These are phyloP conservation scores for Leuciscus waleckii DNA, from an alignment of 2,797 vertebrate species.

Conservation along the genomic window DNA sequence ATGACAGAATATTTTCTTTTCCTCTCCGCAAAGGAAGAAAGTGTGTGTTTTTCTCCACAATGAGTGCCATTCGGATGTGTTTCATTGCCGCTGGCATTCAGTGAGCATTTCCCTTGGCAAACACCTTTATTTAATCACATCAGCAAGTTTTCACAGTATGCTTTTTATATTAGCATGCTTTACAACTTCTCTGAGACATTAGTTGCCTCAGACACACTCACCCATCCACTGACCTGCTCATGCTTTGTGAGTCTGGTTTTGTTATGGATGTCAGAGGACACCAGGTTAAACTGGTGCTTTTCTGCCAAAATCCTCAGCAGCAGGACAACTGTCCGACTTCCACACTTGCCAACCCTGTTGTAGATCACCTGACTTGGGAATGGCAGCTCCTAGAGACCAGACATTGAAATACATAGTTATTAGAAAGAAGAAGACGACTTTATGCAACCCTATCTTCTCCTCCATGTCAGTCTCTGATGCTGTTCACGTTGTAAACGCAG, in stretches of 20 bases:
- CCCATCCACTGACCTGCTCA: constrained; percentile 86
- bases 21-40: constrained; percentile 41
- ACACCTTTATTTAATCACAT: constrained; percentile 14
- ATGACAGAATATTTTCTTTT: constrained; percentile 55
- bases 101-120: constrained; percentile 35
- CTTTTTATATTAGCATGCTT: background rate
- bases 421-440: background rate
- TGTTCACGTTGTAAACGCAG: too few relatives aligned
- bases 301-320: constrained; percentile 92
- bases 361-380: constrained; percentile 99
- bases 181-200: background rate
- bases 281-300: constrained; percentile 92
- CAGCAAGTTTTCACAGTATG: constrained; percentile 23
- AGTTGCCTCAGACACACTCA: constrained; percentile 30
- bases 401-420: constrained; percentile 32
- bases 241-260: constrained; percentile 96
- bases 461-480: too few relatives aligned
- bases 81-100: constrained; percentile 36
- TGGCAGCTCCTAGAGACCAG: constrained; percentile 84
- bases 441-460: too few relatives aligned
- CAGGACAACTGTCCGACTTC: constrained; percentile 96
- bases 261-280: constrained; percentile 98
- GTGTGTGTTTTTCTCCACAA: constrained; percentile 42
- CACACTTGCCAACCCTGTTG: constrained; percentile 98
- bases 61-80: constrained; percentile 38